Base-by-base conservation (phyloP, 2,113 vertebrate species). In the Trematomus loennbergii region DNA sequence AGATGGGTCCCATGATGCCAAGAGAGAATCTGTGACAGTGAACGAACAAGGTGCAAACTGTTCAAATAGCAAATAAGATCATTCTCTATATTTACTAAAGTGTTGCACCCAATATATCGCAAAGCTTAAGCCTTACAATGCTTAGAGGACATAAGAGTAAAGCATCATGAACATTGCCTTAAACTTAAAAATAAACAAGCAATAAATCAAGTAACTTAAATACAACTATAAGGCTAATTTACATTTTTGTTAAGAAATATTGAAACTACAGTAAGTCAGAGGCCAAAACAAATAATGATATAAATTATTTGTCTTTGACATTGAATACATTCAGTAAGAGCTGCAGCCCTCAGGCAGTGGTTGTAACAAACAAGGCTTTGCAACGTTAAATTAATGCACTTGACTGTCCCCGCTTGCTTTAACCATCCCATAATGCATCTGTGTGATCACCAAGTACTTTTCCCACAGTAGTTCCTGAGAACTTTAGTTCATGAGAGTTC, bases 401-500 rank as follows among this genome's bases (percentile, higher is more conserved):
- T 72, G 55, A 66, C 69, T 59, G 13, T 66, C 70, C 33, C 60
- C 3, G 22, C 43, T 63, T 70, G 36, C 82, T 81, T 33, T 78
- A 40, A 79, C 58, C 3, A 70, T 87, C 73, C 74, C 75, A 84
- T 83, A 66, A 81, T 79, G 83, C 82, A 81, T 82, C 72, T 33
- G 63, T 80, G 48, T 86, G 87, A 93, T 90, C 84, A n/a, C n/a
- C n/a, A n/a, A n/a, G n/a, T n/a, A n/a, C n/a, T n/a, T n/a, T n/a
- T n/a, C n/a, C n/a, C n/a, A n/a, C n/a, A n/a, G n/a, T n/a, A n/a
- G n/a, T n/a, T n/a, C n/a, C n/a, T n/a, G n/a, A n/a, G n/a, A n/a
- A n/a, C n/a, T n/a, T n/a, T n/a, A n/a, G n/a, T n/a, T n/a, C n/a
- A n/a, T n/a, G n/a, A n/a, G n/a, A n/a, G n/a, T n/a, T n/a, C n/a